phyloP scores from a whole-genome alignment of 2,797 vertebrate species.

The Loris lydekkerianus region DNA sequence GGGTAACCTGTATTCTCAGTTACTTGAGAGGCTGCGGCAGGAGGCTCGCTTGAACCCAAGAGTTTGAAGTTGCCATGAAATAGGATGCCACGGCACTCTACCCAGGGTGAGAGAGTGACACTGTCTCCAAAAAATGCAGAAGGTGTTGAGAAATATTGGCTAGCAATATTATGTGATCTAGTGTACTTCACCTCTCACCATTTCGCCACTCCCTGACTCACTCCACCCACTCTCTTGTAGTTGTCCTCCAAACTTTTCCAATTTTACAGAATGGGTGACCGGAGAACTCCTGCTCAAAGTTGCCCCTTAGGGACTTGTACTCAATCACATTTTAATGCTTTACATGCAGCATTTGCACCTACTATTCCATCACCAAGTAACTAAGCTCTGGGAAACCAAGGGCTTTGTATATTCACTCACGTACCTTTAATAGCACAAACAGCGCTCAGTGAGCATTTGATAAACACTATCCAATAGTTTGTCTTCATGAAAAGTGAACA shows the following conservation, averaged over 20 bases:
- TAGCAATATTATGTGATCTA: background rate
- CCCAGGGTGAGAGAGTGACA: no score
- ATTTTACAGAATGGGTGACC: background rate
- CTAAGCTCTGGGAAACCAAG: background rate
- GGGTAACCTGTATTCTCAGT: no score
- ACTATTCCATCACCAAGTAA: background rate
- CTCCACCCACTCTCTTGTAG: background rate
- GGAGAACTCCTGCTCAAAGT: background rate
- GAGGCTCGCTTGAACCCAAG: no score
- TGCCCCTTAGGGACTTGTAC: background rate
- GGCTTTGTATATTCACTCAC: background rate
- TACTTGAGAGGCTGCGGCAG: no score
- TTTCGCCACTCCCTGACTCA: background rate
- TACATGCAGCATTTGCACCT: background rate
- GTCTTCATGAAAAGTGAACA: background rate
- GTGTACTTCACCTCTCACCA: background rate
- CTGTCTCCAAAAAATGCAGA: no score
- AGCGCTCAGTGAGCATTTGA: background rate
- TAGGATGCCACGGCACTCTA: no score
- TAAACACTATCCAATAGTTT: background rate
- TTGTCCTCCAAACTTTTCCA: background rate
- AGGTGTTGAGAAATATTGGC: background rate
- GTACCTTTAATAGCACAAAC: background rate
- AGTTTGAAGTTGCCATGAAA: no score
- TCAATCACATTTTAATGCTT: background rate